phyloP scores from a whole-genome alignment of 2,797 vertebrate species.

The Coregonus suidteri region DNA sequence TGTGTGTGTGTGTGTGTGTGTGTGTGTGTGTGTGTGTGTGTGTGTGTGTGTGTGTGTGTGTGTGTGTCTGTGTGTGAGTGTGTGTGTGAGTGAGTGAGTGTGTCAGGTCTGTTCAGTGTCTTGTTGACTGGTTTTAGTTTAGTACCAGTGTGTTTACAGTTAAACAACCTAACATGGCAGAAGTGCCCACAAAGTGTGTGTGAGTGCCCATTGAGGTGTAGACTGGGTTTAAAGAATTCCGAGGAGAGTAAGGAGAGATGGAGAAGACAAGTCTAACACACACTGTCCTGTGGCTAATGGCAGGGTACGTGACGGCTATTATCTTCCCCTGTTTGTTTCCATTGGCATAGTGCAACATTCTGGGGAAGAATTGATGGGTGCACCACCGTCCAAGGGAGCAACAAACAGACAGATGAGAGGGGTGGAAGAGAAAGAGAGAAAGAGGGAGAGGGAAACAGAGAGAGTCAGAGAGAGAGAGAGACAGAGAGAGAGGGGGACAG shows the following conservation, averaged over 20 bases:
- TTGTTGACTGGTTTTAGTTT: neutral
- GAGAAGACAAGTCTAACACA: neutral
- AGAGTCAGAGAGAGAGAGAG: neutral
- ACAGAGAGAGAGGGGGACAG: neutral
- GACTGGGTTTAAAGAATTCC: neutral
- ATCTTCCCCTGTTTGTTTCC: neutral
- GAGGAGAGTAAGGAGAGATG: neutral
- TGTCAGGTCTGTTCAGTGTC: neutral
- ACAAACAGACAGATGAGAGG: neutral
- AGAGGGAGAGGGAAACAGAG: neutral
- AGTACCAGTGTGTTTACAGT: neutral
- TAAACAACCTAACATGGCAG: neutral
- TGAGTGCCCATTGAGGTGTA: neutral
- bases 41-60: too few species aligned
- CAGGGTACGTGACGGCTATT: neutral
- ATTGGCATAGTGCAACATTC: neutral
- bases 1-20: too few species aligned
- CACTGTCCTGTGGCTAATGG: neutral
- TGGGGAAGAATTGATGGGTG: neutral
- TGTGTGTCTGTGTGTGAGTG: too few species aligned
- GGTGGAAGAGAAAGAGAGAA: neutral
- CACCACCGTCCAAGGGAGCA: too few species aligned
- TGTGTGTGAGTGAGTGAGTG: neutral
- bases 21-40: neutral
- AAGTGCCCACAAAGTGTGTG: neutral